phyloP scores from a whole-genome alignment of 1,140 invertebrate genomes.

The Penaeus indicus region DNA sequence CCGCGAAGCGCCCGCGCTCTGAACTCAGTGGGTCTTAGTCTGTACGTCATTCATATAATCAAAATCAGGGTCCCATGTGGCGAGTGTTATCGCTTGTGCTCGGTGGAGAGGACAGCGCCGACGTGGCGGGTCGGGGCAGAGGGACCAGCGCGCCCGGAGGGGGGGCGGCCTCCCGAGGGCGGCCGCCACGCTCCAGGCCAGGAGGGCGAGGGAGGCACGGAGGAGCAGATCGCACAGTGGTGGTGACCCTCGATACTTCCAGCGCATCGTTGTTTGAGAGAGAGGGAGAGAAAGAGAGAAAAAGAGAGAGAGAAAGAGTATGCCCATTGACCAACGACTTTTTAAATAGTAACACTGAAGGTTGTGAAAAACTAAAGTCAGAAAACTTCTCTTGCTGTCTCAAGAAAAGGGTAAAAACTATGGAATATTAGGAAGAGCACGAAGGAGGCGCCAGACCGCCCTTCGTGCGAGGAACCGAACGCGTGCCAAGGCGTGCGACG shows the following conservation, averaged over 20 bases:
- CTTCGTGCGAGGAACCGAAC: too few relatives aligned
- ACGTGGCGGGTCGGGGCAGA: not conserved
- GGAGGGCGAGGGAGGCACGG: too few relatives aligned
- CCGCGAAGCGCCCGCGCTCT: slow-evolving; percentile 42
- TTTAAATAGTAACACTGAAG: slow-evolving; percentile 45
- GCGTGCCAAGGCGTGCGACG: too few relatives aligned
- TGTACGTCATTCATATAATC: slow-evolving; percentile 39
- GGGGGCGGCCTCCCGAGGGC: too few relatives aligned
- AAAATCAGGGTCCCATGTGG: slow-evolving; percentile 44
- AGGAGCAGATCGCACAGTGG: too few relatives aligned
- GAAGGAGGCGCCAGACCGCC: too few relatives aligned
- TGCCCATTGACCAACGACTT: slow-evolving; percentile 12
- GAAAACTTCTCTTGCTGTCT: slow-evolving; percentile 36
- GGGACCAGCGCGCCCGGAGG: not conserved
- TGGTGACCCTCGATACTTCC: too few relatives aligned
- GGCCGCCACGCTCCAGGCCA: too few relatives aligned
- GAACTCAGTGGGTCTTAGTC: slow-evolving; percentile 41
- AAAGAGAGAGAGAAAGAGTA: too few relatives aligned
- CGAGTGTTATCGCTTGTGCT: not conserved
- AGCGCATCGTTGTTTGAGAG: too few relatives aligned
- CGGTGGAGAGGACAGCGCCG: not conserved
- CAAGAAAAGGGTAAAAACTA: slow-evolving; percentile 24
- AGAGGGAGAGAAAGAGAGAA: too few relatives aligned
- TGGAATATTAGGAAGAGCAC: not conserved
- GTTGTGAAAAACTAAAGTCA: slow-evolving; percentile 53